Percentiles rank a stretch among this genome's conserved stretches.
phyloP scores from a whole-genome alignment of 2,797 vertebrate genomes.

The Steatocranus sp. region DNA sequence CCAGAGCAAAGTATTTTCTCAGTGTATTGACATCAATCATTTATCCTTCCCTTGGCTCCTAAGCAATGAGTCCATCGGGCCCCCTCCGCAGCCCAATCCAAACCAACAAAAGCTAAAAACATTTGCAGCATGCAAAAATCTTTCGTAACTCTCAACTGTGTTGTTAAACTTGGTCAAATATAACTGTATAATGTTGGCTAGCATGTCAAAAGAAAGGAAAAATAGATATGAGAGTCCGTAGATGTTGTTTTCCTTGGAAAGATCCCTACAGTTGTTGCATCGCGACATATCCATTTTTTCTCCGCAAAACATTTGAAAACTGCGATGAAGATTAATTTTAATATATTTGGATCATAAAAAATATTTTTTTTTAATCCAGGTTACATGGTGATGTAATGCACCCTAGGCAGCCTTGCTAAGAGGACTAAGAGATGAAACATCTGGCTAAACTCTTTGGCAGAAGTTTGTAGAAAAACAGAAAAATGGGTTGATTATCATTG shows the following conservation, averaged over 20 bases:
- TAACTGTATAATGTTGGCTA: background rate
- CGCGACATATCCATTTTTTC: background rate
- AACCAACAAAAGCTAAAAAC: conserved; percentile 18
- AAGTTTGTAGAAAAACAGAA: background rate
- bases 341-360: background rate
- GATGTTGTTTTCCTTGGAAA: background rate
- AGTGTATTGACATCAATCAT: background rate
- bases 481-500: background rate
- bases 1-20: background rate
- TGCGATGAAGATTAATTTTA: background rate
- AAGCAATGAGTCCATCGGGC: background rate
- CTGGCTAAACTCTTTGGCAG: background rate
- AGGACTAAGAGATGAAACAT: background rate
- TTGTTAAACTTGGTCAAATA: background rate
- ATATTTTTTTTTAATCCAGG: background rate
- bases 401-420: background rate
- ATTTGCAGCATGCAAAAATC: background rate
- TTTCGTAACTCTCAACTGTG: background rate
- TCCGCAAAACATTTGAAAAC: background rate
- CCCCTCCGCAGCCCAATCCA: background rate
- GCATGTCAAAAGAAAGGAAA: background rate
- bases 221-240: background rate
- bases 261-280: background rate
- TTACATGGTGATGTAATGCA: background rate
- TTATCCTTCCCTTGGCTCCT: background rate